Evolutionary conservation across 2,888 invertebrate genomes (phyloP).

Genomic region (Ganaspis brasiliensis): DNA sequence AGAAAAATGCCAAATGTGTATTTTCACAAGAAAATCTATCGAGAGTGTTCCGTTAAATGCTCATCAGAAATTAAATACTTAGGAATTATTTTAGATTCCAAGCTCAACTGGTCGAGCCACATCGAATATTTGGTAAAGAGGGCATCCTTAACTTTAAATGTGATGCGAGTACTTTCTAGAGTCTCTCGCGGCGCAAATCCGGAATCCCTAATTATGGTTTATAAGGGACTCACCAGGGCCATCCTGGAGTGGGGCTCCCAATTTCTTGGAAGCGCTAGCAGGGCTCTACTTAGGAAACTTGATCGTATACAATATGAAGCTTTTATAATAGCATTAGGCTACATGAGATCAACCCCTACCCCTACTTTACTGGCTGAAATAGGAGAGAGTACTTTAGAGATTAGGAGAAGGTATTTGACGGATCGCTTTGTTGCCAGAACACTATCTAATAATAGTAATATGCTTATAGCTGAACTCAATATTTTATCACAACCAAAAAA

Average conservation of each 20-base stretch:
- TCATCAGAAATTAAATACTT: background rate
- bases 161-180: background rate
- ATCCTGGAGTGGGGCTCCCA: slow-evolving; percentile 28
- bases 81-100: slow-evolving; percentile 35
- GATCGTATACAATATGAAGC: background rate
- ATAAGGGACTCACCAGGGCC: slow-evolving; percentile 27
- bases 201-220: background rate
- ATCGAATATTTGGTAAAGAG: background rate
- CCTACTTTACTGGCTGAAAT: too few relatives aligned
- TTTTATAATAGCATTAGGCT: background rate
- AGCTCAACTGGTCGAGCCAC: background rate
- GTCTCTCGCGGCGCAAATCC: slow-evolving; percentile 32
- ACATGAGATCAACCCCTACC: too few relatives aligned
- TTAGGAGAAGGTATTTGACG: too few relatives aligned
- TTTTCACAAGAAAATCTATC: background rate
- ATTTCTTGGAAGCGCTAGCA: background rate
- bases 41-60: background rate
- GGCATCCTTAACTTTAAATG: background rate
- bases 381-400: too few relatives aligned
- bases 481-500: too few relatives aligned
- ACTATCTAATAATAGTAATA: too few relatives aligned
- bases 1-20: background rate
- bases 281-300: background rate
- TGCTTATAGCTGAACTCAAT: too few relatives aligned
- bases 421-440: too few relatives aligned